Conservation (phyloP, 2,888 invertebrate genomes). For the Campoplex nolae region DNA sequence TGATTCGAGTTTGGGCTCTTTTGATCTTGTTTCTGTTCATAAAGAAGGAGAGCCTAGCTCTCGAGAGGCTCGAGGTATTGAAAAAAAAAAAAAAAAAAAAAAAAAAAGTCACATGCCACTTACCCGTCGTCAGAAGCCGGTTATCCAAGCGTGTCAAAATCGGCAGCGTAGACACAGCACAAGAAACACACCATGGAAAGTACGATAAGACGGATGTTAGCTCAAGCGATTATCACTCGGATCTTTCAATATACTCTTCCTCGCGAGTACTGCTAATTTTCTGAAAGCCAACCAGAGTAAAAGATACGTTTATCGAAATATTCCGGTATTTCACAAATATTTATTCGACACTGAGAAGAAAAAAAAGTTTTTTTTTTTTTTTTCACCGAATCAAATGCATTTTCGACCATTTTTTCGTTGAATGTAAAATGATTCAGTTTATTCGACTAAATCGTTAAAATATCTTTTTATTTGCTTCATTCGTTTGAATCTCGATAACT, state of each 20-base stretch:
- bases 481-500: too few species aligned
- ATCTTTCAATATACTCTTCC: slow-evolving; percentile 24
- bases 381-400: too few species aligned
- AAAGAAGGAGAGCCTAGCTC: neutral
- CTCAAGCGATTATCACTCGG: slow-evolving; percentile 23
- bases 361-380: neutral
- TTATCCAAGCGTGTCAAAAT: slow-evolving; percentile 60
- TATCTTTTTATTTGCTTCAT: too few species aligned
- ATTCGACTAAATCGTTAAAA: too few species aligned
- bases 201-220: slow-evolving; percentile 42
- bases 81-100: neutral
- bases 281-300: slow-evolving; percentile 18
- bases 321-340: neutral
- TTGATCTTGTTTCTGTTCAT: slow-evolving; percentile 40
- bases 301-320: neutral
- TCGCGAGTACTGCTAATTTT: slow-evolving; percentile 23
- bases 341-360: neutral
- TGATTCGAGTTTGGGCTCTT: slow-evolving; percentile 26
- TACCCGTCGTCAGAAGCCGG: slow-evolving; percentile 56
- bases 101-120: slow-evolving; percentile 43
- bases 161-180: slow-evolving; percentile 13
- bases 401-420: too few species aligned
- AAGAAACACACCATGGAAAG: slow-evolving; percentile 3
- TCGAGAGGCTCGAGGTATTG: slow-evolving; percentile 6
- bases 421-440: too few species aligned